These are phyloP conservation scores for Diplolepis rosae DNA, from an alignment of 2,888 invertebrate species.

Conservation along the genomic window DNA sequence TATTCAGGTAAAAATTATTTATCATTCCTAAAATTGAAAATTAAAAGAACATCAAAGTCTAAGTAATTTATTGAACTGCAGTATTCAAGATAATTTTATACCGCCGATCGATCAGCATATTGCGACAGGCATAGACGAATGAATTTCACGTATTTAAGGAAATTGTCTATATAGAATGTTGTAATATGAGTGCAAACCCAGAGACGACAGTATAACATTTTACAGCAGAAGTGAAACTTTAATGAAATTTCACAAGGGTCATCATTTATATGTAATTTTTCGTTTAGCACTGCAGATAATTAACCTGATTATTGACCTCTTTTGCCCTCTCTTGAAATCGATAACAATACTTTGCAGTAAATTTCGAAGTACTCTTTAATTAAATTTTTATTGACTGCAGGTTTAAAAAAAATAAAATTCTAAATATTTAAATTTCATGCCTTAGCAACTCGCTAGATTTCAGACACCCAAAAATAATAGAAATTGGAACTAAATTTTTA, in stretches of 20 bases:
- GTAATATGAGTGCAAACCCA: not conserved
- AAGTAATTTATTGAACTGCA: slow-evolving; percentile 37
- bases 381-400: too few species aligned
- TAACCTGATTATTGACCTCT: not conserved
- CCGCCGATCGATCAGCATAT: slow-evolving; percentile 15
- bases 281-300: not conserved
- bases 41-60: slow-evolving; percentile 6
- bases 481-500: too few species aligned
- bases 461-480: too few species aligned
- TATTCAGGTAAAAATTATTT: too few species aligned
- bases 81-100: slow-evolving; percentile 9
- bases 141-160: slow-evolving; percentile 11
- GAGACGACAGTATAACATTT: not conserved
- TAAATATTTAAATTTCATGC: too few species aligned
- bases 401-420: too few species aligned
- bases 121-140: slow-evolving; percentile 16
- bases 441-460: too few species aligned
- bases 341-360: too few species aligned
- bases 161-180: not conserved
- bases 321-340: too few species aligned
- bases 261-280: not conserved
- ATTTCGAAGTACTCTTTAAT: too few species aligned
- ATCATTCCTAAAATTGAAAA: not conserved
- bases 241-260: not conserved
- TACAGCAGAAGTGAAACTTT: not conserved